Evolutionary conservation across 1,140 invertebrate species (phyloP).

Genomic region (Tetramorium parvispinum): DNA sequence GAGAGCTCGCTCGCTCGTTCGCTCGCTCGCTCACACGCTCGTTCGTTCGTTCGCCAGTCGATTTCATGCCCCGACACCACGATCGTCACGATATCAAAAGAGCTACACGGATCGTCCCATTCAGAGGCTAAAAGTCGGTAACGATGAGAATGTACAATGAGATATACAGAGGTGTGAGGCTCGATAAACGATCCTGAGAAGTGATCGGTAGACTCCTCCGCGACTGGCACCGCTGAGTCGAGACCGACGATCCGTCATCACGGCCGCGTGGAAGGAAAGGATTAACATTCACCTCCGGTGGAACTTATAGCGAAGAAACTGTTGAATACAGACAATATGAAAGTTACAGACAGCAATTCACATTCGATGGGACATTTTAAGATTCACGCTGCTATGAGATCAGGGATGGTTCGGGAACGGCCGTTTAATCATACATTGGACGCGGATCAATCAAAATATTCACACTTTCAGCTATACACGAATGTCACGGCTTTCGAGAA

Average conservation of each 20-base stretch:
- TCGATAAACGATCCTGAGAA: conserved; percentile 12
- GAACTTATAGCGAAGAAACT: background rate
- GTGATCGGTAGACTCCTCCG: background rate
- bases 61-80: conserved; percentile 2
- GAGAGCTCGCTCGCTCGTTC: conserved; percentile 16
- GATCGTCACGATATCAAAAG: conserved; percentile 50
- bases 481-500: background rate
- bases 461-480: background rate
- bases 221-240: background rate
- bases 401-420: background rate
- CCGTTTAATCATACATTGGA: conserved; percentile 3
- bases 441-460: background rate
- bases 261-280: background rate
- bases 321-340: background rate
- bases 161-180: conserved; percentile 50
- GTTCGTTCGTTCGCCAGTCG: background rate
- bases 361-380: background rate
- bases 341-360: background rate
- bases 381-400: background rate
- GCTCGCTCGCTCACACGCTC: background rate
- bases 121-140: conserved; percentile 36
- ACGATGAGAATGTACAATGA: conserved; percentile 58
- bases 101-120: conserved; percentile 36
- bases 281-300: background rate
- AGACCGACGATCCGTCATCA: conserved; percentile 18